Base-by-base conservation (phyloP, 2,113 vertebrate species). In the Rhinoptilus africanus region DNA sequence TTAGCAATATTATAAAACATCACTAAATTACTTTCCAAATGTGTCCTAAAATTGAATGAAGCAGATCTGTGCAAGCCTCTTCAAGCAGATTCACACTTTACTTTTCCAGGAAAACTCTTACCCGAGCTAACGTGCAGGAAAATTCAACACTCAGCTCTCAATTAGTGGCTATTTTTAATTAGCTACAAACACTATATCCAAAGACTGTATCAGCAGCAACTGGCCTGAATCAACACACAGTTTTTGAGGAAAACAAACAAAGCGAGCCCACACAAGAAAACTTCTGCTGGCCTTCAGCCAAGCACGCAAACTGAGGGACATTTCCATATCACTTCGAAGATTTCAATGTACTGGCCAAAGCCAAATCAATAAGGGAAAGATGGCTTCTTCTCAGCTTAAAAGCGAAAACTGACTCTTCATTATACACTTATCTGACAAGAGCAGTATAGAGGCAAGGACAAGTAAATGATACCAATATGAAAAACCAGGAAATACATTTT, bases 201-300 rank as follows among this genome's bases (percentile, higher is more conserved):
- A 85, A 84, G 79, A 37, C n/a, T 68, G 9, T 74, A 93, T 48
- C 18, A 77, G 82, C 54, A 92, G 77, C 67, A 85, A 95, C 68
- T 77, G 74, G 85, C 76, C 83, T 75, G 50, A 93, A 93, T 67
- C 41, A 92, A 75, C 71, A 73, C 43, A 92, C 17, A 66, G 80
- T 43, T 96, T 92, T 64, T 85, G 54, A 92, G 54, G 41, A 94
- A 95, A 94, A 95, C 84, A 96, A 97, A 93, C 67, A 86, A 94
- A 93, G 90, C 14, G 0, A 93, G 73, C 64, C 71, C 82, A 80
- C 92, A 92, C 24, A 91, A 90, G 71, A 90, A 95, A 94, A 93
- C 39, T 56, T 83, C 78, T 80, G 62, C 71, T 92, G 92, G 75
- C 85, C 50, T 85, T 63, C 4, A 0, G 63, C 88, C 90, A 97